Evolutionary conservation across 2,888 invertebrate species (phyloP), one percentile per base, ranked within the genome.

Genomic region (Dicranocentrus wangi): DNA sequence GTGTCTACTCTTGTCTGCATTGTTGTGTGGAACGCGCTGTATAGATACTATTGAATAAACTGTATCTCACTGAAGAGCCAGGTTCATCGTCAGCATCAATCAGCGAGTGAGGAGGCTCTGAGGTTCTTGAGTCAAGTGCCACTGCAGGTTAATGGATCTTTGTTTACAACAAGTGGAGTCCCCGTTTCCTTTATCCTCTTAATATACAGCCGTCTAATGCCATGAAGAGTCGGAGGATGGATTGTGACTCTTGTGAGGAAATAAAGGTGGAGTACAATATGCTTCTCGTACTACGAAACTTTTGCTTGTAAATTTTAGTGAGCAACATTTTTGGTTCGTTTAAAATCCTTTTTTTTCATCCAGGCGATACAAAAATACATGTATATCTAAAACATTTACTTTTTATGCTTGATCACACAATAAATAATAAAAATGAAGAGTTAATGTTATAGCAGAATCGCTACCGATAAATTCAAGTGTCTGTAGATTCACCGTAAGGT

Each of bases 91-190:
- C 70, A 25, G 28, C 70, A 61, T 69, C 77, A 78, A 70, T 70
- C 77, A 70, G 47, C n/a, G 47, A 47, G 47, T n/a, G 15, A 47
- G 47, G 55, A 55, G 25, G 55, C 55, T 23, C n/a, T 23, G 55
- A 15, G 47, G 28, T 63, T 42, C 53, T 78, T 42, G 53, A 78
- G 70, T 78, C 70, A 78, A 78, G 77, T 71, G 68, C 71, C 68
- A 65, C 83, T 83, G 77, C 47, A 82, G 63, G 69, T 81, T 83
- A 83, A 83, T 83, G 83, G 83, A 81, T 83, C 81, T 83, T 77
- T 83, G 78, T 83, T 83, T 83, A 75, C 81, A 63, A 47, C 78
- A 60, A 32, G 43, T 28, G 13, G 21, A 75, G 42, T 17, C 39
- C 19, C 19, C 32, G 47, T 25, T 78, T 70, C 77, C 70, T 70